These are phyloP conservation scores for Galleria mellonella DNA, from an alignment of 1,140 invertebrate genomes.

Conservation along the genomic window DNA sequence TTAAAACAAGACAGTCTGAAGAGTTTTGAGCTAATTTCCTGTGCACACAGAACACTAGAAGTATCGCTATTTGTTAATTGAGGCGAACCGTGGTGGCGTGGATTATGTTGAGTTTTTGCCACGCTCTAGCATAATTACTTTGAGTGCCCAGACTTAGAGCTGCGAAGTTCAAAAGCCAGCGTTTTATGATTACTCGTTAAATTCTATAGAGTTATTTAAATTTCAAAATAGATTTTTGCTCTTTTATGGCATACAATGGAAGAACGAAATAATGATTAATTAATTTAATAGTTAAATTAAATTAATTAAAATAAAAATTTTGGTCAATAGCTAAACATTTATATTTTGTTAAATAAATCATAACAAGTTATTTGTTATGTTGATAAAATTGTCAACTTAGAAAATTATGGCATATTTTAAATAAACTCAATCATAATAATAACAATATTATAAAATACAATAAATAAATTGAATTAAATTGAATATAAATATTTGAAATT, in stretches of 20 bases:
- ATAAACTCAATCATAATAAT: too few species aligned
- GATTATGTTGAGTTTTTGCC: constrained; percentile 39
- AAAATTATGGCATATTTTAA: too few species aligned
- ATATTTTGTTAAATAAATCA: too few species aligned
- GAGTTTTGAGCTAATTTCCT: constrained; percentile 40
- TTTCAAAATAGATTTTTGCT: constrained; percentile 16
- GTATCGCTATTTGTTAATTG: constrained; percentile 26
- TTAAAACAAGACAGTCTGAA: constrained; percentile 20
- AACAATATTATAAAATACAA: too few species aligned
- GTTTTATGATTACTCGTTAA: constrained; percentile 37
- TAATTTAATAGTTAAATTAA: too few species aligned
- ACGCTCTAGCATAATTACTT: constrained; percentile 37
- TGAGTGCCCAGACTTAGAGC: constrained; percentile 24
- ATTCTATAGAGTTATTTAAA: constrained; percentile 41
- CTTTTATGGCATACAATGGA: constrained; percentile 7
- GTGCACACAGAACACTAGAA: constrained; percentile 16
- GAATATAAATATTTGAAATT: too few species aligned
- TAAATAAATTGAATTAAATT: too few species aligned
- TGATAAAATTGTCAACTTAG: too few species aligned
- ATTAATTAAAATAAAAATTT: too few species aligned
- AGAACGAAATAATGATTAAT: constrained; percentile 1
- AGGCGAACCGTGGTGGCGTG: constrained; percentile 15
- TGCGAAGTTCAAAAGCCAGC: constrained; percentile 26
- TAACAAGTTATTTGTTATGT: too few species aligned
- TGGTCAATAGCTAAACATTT: too few species aligned